Conservation (phyloP, 1,140 invertebrate species). For the Drosophila guanche region DNA sequence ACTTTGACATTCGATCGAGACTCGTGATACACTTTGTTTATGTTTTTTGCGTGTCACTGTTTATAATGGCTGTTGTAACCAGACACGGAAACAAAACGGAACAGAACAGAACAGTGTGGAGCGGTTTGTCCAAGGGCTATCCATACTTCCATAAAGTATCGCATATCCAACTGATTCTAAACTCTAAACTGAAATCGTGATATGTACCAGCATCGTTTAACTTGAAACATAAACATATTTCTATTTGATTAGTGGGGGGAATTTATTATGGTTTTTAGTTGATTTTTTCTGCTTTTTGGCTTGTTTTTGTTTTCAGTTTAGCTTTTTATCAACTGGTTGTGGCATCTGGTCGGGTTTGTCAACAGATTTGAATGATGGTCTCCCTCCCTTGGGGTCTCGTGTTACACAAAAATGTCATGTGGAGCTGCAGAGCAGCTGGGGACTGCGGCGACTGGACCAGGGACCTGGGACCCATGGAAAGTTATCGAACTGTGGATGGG, state of each 20-base stretch:
- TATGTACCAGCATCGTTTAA: slow-evolving; percentile 23
- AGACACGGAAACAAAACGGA: slow-evolving; percentile 32
- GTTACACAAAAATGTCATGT: slow-evolving; percentile 55
- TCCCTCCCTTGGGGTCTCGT: slow-evolving; percentile 31
- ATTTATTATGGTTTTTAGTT: slow-evolving; percentile 31
- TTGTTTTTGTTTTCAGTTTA: background rate
- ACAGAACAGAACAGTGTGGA: slow-evolving; percentile 4
- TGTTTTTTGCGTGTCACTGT: slow-evolving; percentile 17
- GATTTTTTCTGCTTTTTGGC: no score
- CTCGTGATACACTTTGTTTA: slow-evolving; percentile 38
- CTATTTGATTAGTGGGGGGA: background rate
- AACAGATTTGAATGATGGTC: slow-evolving; percentile 25
- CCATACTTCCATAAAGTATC: slow-evolving; percentile 14
- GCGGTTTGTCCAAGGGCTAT: slow-evolving; percentile 27
- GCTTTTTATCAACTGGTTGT: slow-evolving; percentile 23
- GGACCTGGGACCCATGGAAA: slow-evolving; percentile 35
- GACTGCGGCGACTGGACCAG: slow-evolving; percentile 14
- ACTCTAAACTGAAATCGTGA: background rate
- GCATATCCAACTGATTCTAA: slow-evolving; percentile 14
- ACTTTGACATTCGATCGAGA: slow-evolving; percentile 50
- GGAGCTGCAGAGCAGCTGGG: slow-evolving; percentile 43
- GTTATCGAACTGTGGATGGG: slow-evolving; percentile 49
- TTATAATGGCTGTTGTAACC: slow-evolving; percentile 42
- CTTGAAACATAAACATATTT: slow-evolving; percentile 28
- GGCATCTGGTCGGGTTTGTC: slow-evolving; percentile 34